Conservation (phyloP, 2,888 invertebrate species). For the Pantelozetes paolii region DNA sequence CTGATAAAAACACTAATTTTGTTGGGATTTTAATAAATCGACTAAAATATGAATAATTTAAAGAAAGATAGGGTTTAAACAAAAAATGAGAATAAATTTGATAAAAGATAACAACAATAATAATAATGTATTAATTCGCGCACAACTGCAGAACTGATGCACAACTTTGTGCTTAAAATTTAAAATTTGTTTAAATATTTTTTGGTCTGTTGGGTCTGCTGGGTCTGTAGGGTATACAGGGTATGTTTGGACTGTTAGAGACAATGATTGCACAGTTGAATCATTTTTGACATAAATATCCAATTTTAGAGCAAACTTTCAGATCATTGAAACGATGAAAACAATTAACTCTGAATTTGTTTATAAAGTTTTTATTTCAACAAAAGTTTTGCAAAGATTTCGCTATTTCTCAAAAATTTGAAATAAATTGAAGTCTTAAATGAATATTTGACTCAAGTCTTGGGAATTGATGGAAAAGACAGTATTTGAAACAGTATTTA, state of each 20-base stretch:
- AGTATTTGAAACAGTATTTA: background rate
- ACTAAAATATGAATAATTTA: no score
- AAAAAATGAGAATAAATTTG: background rate
- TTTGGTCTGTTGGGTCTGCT: background rate
- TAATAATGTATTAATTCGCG: no score
- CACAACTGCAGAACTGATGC: background rate
- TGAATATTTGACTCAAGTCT: background rate
- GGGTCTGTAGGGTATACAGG: no score
- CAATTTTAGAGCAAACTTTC: conserved; percentile 4
- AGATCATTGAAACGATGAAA: background rate
- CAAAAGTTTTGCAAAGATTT: background rate
- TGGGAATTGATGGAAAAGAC: background rate
- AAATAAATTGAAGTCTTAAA: background rate
- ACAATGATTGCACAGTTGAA: background rate
- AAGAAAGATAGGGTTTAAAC: no score
- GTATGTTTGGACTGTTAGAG: background rate
- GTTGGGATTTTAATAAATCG: no score
- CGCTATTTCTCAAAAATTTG: no score
- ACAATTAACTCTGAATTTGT: background rate
- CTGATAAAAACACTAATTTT: no score
- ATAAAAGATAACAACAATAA: conserved; percentile 20
- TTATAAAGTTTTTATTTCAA: background rate
- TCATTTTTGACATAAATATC: background rate
- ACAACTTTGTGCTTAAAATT: background rate
- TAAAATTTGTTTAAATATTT: conserved; percentile 3